These are phyloP conservation scores for Argyresthia albistria DNA, from an alignment of 2,888 invertebrate species.

Conservation along the genomic window DNA sequence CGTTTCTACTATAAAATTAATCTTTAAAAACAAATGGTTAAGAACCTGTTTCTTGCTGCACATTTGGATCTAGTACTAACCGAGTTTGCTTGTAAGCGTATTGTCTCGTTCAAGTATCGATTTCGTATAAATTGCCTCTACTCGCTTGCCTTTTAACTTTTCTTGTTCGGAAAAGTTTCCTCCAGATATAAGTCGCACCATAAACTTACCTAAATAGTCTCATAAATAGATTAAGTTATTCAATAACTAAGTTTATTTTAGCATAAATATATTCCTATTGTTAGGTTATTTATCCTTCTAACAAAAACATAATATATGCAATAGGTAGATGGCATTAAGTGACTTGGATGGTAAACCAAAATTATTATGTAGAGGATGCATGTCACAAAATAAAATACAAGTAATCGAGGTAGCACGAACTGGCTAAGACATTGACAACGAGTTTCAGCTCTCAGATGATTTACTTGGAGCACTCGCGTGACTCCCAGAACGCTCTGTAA, in stretches of 20 bases:
- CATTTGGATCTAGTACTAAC: background rate
- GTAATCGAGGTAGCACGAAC: no score
- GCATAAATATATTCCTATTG: no score
- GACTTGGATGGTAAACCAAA: background rate
- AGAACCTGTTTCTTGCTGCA: background rate
- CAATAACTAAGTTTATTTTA: constrained; percentile 27
- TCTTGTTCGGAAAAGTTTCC: constrained; percentile 2
- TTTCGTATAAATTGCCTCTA: constrained; percentile 1
- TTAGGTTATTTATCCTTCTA: no score
- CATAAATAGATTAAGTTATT: constrained; percentile 53
- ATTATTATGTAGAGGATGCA: background rate
- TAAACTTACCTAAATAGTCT: constrained; percentile 55
- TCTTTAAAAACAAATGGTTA: background rate
- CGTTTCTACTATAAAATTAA: background rate
- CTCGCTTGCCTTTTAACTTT: constrained; percentile 3
- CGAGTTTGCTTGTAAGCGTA: background rate
- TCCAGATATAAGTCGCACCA: constrained; percentile 47
- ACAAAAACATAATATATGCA: no score
- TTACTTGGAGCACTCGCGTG: constrained; percentile 44
- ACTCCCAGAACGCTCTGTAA: constrained; percentile 39
- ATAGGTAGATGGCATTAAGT: no score
- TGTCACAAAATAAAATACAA: background rate
- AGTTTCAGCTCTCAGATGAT: constrained; percentile 28
- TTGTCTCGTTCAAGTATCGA: constrained; percentile 4
- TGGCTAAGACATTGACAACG: constrained; percentile 3